Conservation (phyloP, 2,888 invertebrate genomes). For the Odiellus spinosus region DNA sequence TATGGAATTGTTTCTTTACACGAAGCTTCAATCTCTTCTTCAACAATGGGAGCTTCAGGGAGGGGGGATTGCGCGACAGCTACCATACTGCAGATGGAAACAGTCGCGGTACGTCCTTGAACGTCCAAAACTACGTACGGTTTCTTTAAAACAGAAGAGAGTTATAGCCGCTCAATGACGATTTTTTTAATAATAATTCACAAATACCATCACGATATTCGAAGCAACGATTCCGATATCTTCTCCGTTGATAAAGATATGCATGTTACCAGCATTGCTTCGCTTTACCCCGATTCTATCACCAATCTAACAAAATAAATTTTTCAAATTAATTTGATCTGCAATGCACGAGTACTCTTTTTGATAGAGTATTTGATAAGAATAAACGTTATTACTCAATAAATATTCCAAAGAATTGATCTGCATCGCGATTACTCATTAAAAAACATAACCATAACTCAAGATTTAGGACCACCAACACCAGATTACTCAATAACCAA, state of each 20-base stretch:
- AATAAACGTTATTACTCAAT: too few relatives aligned
- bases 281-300: slow-evolving; percentile 56
- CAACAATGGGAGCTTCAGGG: background rate
- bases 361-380: too few relatives aligned
- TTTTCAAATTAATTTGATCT: too few relatives aligned
- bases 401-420: too few relatives aligned
- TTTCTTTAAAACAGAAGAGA: too few relatives aligned
- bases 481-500: too few relatives aligned
- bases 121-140: slow-evolving; percentile 62
- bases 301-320: slow-evolving; percentile 34
- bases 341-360: too few relatives aligned
- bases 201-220: slow-evolving; percentile 59
- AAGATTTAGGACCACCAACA: too few relatives aligned
- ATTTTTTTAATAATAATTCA: too few relatives aligned
- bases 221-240: slow-evolving; percentile 57
- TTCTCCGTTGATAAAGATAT: slow-evolving; percentile 64
- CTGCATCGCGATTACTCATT: too few relatives aligned
- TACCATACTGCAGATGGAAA: slow-evolving; percentile 39
- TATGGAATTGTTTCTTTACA: slow-evolving; percentile 3
- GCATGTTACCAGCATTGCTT: slow-evolving; percentile 43
- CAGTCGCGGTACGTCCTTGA: slow-evolving; percentile 56
- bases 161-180: too few relatives aligned
- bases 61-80: slow-evolving; percentile 1
- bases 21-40: background rate
- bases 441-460: too few relatives aligned